phyloP scores from a whole-genome alignment of 1,140 invertebrate species.

The Drosophila lini region DNA sequence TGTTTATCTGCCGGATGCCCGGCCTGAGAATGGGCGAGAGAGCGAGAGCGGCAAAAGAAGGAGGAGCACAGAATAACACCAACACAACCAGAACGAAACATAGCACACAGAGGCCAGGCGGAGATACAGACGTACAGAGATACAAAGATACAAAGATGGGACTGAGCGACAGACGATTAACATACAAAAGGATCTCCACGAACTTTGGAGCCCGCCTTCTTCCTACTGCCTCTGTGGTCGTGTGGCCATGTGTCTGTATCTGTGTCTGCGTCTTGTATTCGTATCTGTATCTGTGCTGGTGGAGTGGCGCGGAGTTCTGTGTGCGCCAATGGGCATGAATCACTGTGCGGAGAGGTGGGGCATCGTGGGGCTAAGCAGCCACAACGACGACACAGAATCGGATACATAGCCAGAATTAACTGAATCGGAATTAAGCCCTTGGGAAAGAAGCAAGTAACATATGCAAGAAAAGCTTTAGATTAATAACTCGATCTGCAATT shows the following conservation, averaged over 20 bases:
- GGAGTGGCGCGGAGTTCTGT: slow-evolving; percentile 39
- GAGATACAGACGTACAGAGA: slow-evolving; percentile 12
- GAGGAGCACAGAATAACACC: slow-evolving; percentile 53
- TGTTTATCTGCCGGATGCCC: slow-evolving; percentile 66
- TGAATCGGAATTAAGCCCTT: slow-evolving; percentile 3
- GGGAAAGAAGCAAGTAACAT: neutral
- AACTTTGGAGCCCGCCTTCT: slow-evolving; percentile 78
- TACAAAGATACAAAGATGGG: slow-evolving; percentile 49
- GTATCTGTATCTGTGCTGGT: slow-evolving; percentile 15
- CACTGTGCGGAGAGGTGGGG: slow-evolving; percentile 46
- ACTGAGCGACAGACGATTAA: slow-evolving; percentile 66
- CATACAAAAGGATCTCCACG: slow-evolving; percentile 77
- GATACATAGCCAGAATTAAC: slow-evolving; percentile 8
- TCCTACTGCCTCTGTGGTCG: slow-evolving; percentile 22
- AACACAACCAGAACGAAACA: slow-evolving; percentile 39
- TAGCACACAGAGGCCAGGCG: slow-evolving; percentile 18
- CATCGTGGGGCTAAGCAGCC: slow-evolving; percentile 52
- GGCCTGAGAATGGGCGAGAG: slow-evolving; percentile 25
- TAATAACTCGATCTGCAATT: neutral
- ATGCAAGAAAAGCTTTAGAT: no score
- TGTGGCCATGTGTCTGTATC: slow-evolving; percentile 17
- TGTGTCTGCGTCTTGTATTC: neutral
- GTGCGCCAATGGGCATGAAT: slow-evolving; percentile 77
- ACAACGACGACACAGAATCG: slow-evolving; percentile 48
- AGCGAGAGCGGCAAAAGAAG: slow-evolving; percentile 45